Evolutionary conservation across 2,113 vertebrate species (phyloP).

Genomic region (Rhinolophus sinicus): DNA sequence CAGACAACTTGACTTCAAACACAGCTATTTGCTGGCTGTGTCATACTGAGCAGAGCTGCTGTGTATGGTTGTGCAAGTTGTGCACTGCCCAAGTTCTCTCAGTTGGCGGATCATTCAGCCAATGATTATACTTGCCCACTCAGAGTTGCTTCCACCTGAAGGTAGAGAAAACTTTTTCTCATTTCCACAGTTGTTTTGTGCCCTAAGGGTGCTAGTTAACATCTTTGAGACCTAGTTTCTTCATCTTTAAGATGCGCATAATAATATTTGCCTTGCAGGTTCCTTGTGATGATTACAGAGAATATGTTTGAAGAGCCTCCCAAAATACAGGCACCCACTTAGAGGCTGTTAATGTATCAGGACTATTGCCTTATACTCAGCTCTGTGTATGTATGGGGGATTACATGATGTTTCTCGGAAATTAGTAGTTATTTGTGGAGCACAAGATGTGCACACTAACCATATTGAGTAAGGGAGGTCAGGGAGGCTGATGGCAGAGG

Average conservation of each 20-base stretch:
- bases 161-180: neutral
- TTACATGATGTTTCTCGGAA: neutral
- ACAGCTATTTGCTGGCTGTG: neutral
- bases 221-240: slow-evolving; percentile 24
- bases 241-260: neutral
- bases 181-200: neutral
- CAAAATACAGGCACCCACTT: neutral
- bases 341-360: neutral
- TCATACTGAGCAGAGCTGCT: neutral
- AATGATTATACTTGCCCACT: neutral
- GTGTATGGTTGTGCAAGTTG: neutral
- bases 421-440: neutral
- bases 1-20: neutral
- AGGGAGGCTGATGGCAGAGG: neutral
- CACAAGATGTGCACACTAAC: neutral
- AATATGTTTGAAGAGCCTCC: neutral
- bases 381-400: neutral
- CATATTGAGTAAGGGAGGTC: neutral
- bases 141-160: neutral
- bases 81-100: neutral
- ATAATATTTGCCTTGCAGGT: neutral
- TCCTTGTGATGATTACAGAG: neutral
- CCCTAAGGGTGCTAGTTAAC: neutral
- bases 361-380: neutral
- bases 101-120: neutral